Percentiles rank a stretch among this genome's conserved stretches.
Evolutionary conservation across 2,113 vertebrate species (phyloP).

Genomic region (Percina caprodes): DNA sequence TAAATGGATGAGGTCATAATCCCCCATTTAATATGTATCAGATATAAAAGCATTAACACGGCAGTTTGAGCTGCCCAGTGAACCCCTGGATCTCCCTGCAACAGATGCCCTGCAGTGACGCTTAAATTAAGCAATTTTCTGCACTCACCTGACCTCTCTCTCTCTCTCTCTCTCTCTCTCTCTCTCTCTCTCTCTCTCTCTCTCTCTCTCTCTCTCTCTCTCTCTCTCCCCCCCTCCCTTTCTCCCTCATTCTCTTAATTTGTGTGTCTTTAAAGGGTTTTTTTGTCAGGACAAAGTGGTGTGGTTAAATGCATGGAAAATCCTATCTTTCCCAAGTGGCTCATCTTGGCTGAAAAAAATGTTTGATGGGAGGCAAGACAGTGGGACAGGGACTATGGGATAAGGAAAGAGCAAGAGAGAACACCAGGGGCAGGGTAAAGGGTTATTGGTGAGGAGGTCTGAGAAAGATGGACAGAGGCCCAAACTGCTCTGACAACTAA

Average conservation of each 20-base stretch:
- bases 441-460: slow-evolving; percentile 52
- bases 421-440: slow-evolving; percentile 35
- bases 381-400: slow-evolving; percentile 43
- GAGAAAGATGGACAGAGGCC: slow-evolving; percentile 38
- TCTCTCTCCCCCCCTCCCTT: not conserved
- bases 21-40: slow-evolving; percentile 76
- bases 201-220: not conserved
- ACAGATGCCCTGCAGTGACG: slow-evolving; percentile 51
- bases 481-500: slow-evolving; percentile 26
- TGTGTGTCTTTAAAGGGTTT: slow-evolving; percentile 26
- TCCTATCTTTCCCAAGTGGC: slow-evolving; percentile 70
- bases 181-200: slow-evolving; percentile 8
- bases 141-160: slow-evolving; percentile 23
- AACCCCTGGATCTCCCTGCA: slow-evolving; percentile 36
- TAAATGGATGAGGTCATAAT: slow-evolving; percentile 81
- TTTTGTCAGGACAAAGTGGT: slow-evolving; percentile 60
- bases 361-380: slow-evolving; percentile 59
- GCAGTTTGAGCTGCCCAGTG: slow-evolving; percentile 34
- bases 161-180: not conserved
- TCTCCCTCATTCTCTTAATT: slow-evolving; percentile 25
- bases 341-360: slow-evolving; percentile 63
- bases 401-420: slow-evolving; percentile 50
- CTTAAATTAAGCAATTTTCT: slow-evolving; percentile 45
- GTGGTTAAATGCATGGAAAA: slow-evolving; percentile 74
- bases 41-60: slow-evolving; percentile 73